These are phyloP conservation scores for Balearica regulorum DNA, from an alignment of 2,797 vertebrate species.

Conservation along the genomic window DNA sequence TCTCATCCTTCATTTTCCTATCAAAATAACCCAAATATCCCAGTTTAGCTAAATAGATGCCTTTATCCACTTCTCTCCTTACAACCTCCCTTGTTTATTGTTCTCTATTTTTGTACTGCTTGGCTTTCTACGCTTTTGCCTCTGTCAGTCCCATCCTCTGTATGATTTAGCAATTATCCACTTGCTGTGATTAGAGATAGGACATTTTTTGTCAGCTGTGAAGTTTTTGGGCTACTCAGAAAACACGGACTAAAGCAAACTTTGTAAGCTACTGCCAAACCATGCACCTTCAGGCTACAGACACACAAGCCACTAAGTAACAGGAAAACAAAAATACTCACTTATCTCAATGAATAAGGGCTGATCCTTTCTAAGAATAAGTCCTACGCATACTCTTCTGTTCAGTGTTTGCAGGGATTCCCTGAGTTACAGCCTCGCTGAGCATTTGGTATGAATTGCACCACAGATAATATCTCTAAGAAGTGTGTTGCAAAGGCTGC, in stretches of 20 bases:
- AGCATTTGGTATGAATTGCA: not conserved
- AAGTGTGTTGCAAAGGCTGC: not conserved
- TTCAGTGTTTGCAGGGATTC: not conserved
- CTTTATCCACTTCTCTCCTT: not conserved
- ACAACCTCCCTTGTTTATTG: not conserved
- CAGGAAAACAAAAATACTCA: not conserved
- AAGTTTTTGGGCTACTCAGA: not conserved
- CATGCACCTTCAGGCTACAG: not conserved
- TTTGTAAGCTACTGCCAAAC: not conserved
- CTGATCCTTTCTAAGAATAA: not conserved
- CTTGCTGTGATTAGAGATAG: not conserved
- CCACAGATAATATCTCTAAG: not conserved
- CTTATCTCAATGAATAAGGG: not conserved
- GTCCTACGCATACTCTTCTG: not conserved
- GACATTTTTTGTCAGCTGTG: not conserved
- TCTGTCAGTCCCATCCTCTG: too few species aligned
- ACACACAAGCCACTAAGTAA: not conserved
- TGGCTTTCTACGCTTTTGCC: not conserved
- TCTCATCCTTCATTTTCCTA: not conserved
- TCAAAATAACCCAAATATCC: not conserved
- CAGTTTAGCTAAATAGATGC: not conserved
- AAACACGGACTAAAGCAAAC: not conserved
- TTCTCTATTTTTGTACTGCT: not conserved
- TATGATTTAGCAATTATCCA: not conserved
- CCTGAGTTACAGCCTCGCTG: not conserved